Percentiles rank a stretch among this genome's conserved stretches.
Evolutionary conservation across 2,113 vertebrate genomes (phyloP).

Genomic region (Muscicapa adusta): DNA sequence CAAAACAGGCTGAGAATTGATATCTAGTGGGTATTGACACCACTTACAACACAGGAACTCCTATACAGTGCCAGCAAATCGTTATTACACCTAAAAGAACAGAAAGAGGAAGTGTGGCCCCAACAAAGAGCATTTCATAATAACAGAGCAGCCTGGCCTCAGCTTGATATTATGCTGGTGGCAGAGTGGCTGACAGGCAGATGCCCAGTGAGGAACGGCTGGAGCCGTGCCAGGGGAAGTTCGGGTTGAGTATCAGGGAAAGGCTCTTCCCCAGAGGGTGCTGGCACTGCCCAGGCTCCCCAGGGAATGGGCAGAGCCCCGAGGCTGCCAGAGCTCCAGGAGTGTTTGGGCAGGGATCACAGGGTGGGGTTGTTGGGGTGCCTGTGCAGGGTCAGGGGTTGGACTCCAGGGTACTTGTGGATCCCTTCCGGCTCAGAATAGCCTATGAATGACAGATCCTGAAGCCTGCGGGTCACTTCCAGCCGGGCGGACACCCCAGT

Average conservation of each 20-base stretch:
- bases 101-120: neutral
- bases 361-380: neutral
- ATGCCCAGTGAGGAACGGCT: neutral
- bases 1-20: neutral
- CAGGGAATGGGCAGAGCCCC: neutral
- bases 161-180: too few species aligned
- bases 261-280: neutral
- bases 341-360: rapidly evolving
- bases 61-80: rapidly evolving
- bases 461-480: neutral
- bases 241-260: rapidly evolving
- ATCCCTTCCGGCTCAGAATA: neutral
- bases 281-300: neutral
- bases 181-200: neutral
- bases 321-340: neutral
- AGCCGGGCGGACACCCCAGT: neutral
- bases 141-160: neutral
- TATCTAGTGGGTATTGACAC: rapidly evolving
- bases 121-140: rapidly evolving
- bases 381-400: neutral
- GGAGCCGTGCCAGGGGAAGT: neutral
- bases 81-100: neutral
- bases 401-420: neutral
- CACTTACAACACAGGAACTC: neutral
- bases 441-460: neutral